Evolutionary conservation across 1,140 invertebrate species (phyloP), one percentile per base, ranked within the genome.

Genomic region (Lanistes nyassanus): DNA sequence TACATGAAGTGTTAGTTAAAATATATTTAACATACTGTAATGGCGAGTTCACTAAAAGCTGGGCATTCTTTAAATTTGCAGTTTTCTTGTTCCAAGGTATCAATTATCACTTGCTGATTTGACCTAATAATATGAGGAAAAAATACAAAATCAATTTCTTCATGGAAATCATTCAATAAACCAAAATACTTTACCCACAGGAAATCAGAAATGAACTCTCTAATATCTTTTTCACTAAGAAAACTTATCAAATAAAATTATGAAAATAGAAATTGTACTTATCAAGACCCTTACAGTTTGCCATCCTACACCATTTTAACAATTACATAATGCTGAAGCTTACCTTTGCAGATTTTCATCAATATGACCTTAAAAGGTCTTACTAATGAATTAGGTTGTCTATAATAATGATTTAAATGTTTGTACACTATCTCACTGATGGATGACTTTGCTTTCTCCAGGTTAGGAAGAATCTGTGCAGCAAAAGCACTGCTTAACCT

Each of bases 71-170:
- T 65, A 78, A 88, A 87, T 66, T 88, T 88, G 16, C 80, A 55
- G 67, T 83, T 88, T 76, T 88, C 87, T 64, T 88, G 86, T 66
- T 85, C 82, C 34, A 87, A 79, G 31, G 85, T 84, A 60, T 88
- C 87, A 34, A 85, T 82, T 2, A 87, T 79, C n/a, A 88, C 79
- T 55, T 69, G 80, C 72, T 88, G 87, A 66, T 81, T 86, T 29
- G 80, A 79, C 55, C 85, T 87, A 78, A 36, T 37, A 39, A 7
- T 13, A 69, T n/a, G 23, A 66, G 6, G 23, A 53, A 23, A 53
- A 53, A 53, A 13, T 13, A 53, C 13, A 13, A 53, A 53, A 53
- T 13, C 23, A 53, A 53, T 23, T 53, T 13, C 13, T 13, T 53
- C 13, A 53, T 13, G 13, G 23, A 53, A 53, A 53, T 53, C 51